Evolutionary conservation across 1,140 invertebrate species (phyloP).

Genomic region (Ephestia elutella): DNA sequence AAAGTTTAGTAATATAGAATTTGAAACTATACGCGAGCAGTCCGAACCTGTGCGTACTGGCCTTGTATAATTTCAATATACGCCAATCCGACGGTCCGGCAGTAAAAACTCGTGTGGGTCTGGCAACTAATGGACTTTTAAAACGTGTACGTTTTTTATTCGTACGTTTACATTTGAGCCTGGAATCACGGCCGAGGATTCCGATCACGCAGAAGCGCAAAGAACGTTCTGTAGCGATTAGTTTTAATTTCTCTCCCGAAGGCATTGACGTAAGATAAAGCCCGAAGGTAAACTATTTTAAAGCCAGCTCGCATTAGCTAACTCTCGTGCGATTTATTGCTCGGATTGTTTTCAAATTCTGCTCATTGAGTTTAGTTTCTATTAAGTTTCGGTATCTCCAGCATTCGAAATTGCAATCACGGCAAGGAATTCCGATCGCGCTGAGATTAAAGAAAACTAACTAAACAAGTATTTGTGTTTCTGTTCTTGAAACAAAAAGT

Average conservation of each 20-base stretch:
- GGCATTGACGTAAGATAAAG: too few relatives aligned
- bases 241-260: slow-evolving; percentile 33
- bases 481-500: too few relatives aligned
- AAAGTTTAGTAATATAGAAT: too few relatives aligned
- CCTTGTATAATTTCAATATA: too few relatives aligned
- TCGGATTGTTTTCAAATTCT: slow-evolving; percentile 10
- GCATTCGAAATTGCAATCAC: too few relatives aligned
- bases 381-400: not conserved
- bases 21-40: too few relatives aligned
- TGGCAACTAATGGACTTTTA: slow-evolving; percentile 31
- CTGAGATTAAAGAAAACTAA: too few relatives aligned
- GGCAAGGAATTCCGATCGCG: too few relatives aligned
- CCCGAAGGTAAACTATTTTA: slow-evolving; percentile 25
- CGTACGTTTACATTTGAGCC: slow-evolving; percentile 14
- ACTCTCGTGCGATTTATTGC: slow-evolving; percentile 27
- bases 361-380: slow-evolving; percentile 7
- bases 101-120: slow-evolving; percentile 29
- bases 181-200: slow-evolving; percentile 20
- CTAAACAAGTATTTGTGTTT: too few relatives aligned
- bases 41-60: too few relatives aligned
- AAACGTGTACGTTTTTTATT: slow-evolving; percentile 18
- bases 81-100: slow-evolving; percentile 29
- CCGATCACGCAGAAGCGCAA: slow-evolving; percentile 22
- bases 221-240: slow-evolving; percentile 33
- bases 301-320: slow-evolving; percentile 10